phyloP scores from a whole-genome alignment of 2,797 vertebrate species.

The Paguma larvata region DNA sequence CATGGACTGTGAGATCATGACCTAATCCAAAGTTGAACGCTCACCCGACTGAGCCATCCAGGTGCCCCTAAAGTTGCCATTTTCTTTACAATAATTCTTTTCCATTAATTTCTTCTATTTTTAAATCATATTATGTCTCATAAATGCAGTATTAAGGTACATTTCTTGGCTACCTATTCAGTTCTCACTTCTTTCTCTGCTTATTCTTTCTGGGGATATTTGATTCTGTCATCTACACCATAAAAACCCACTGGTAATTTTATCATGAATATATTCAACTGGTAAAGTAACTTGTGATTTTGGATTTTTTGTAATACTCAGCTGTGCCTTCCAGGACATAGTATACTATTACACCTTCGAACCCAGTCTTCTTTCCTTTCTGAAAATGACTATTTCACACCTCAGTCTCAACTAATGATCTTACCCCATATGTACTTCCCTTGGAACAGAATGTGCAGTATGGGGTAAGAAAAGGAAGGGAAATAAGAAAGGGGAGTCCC shows the following conservation, averaged over 20 bases:
- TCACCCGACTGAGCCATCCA: too few relatives aligned
- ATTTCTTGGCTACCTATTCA: background rate
- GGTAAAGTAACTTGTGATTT: background rate
- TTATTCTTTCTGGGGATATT: background rate
- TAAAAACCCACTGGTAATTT: background rate
- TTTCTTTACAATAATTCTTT: background rate
- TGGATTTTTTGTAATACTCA: background rate
- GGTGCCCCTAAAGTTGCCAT: background rate
- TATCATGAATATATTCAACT: background rate
- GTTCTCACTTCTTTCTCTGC: background rate
- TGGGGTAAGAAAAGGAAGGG: background rate
- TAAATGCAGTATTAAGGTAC: background rate
- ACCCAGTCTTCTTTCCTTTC: background rate
- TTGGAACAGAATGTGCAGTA: background rate
- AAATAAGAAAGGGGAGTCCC: background rate
- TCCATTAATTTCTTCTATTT: background rate
- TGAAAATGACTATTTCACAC: background rate
- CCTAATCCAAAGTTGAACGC: too few relatives aligned
- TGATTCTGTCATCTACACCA: slow-evolving; percentile 4
- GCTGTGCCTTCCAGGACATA: background rate
- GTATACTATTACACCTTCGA: background rate
- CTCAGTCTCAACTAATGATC: background rate
- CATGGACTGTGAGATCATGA: too few relatives aligned
- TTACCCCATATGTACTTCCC: background rate
- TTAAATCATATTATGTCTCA: background rate